Percentiles rank a stretch among this genome's conserved stretches.
Conservation (phyloP, 2,113 vertebrate genomes). For the Muntiacus reevesi region DNA sequence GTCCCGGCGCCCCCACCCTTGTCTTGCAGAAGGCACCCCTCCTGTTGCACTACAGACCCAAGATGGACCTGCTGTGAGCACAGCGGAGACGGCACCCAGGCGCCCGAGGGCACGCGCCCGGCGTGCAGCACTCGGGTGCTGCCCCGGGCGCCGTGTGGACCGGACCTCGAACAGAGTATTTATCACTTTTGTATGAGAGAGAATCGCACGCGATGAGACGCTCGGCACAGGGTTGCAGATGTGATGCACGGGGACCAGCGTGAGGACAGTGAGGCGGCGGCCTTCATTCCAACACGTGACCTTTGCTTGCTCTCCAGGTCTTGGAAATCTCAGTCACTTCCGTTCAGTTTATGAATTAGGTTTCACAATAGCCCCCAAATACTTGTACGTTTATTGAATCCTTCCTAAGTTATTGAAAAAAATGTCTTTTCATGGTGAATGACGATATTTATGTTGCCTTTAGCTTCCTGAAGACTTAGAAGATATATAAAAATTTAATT, state of each 20-base stretch:
- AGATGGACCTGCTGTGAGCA: constrained; percentile 99
- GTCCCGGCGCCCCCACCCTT: background rate
- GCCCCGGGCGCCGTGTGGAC: constrained; percentile 71
- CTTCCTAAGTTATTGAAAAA: constrained; percentile 77
- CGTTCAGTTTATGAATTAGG: constrained; percentile 76
- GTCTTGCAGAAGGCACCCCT: constrained; percentile 95
- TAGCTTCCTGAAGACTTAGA: constrained; percentile 71
- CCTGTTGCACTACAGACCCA: constrained; percentile 99
- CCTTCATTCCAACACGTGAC: constrained; percentile 53
- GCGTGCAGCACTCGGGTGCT: constrained; percentile 35
- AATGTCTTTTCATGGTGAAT: constrained; percentile 70
- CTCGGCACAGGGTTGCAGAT: constrained; percentile 92
- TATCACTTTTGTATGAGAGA: constrained; percentile 94
- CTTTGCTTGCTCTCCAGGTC: constrained; percentile 75
- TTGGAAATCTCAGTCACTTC: constrained; percentile 67
- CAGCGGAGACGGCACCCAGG: constrained; percentile 87
- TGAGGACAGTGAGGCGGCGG: background rate
- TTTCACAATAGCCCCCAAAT: constrained; percentile 70
- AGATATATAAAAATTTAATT: constrained; percentile 62
- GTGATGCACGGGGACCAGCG: constrained; percentile 59
- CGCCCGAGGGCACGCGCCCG: background rate
- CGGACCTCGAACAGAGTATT: constrained; percentile 87
- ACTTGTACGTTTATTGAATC: constrained; percentile 69
- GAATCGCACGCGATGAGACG: constrained; percentile 86
- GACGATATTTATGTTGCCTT: constrained; percentile 77